These are phyloP conservation scores for Gouania willdenowi DNA, from an alignment of 2,797 vertebrate genomes.

Conservation along the genomic window DNA sequence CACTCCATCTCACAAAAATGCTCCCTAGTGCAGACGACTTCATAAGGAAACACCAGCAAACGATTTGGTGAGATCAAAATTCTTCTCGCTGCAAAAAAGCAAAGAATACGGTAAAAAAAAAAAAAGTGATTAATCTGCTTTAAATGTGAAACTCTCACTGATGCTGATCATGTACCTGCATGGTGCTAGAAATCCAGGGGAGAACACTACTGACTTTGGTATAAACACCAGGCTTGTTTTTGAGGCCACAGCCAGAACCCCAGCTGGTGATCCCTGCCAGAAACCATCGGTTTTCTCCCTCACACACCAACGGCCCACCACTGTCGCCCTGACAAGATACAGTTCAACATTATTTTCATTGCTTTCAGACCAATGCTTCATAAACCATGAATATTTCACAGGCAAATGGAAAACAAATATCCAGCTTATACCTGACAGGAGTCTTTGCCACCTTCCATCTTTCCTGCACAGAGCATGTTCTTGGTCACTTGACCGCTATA, in stretches of 20 bases:
- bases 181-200: conserved; percentile 84
- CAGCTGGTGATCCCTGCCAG: conserved; percentile 90
- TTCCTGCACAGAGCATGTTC: conserved; percentile 89
- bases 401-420: too few species aligned
- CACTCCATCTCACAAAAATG: neutral
- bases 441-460: conserved; percentile 83
- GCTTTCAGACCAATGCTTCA: too few species aligned
- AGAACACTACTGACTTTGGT: conserved; percentile 78
- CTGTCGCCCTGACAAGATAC: conserved; percentile 83
- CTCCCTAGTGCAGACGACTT: conserved; percentile 26
- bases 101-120: conserved; percentile 4
- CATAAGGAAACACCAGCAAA: neutral
- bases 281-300: conserved; percentile 73
- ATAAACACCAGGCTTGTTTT: conserved; percentile 86
- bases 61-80: conserved; percentile 23
- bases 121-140: neutral
- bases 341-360: neutral
- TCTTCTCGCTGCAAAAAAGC: conserved; percentile 37
- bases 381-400: too few species aligned
- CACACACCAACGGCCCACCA: conserved; percentile 88
- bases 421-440: conserved; percentile 91
- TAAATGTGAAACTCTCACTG: neutral
- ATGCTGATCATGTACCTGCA: conserved; percentile 77
- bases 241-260: conserved; percentile 84
- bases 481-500: conserved; percentile 77